Conservation (phyloP, 2,888 invertebrate genomes). For the Sycophila texana region DNA sequence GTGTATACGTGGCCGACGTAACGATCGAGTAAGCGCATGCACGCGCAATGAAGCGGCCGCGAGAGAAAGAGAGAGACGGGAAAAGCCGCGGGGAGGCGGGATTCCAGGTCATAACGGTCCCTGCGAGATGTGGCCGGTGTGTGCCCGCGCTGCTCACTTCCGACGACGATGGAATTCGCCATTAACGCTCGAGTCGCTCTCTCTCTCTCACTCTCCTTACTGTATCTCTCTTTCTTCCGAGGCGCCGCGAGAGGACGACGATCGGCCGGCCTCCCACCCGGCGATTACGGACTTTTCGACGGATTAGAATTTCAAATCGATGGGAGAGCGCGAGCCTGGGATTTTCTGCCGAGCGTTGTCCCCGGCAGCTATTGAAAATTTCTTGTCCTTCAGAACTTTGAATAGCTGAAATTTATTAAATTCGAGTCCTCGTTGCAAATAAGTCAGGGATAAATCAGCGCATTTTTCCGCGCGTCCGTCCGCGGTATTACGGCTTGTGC, state of each 20-base stretch:
- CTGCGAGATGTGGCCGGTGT: neutral
- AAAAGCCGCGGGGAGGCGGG: conserved; percentile 36
- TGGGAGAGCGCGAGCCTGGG: neutral
- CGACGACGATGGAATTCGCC: neutral
- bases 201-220: conserved; percentile 3
- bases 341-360: conserved; percentile 34
- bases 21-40: neutral
- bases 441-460: neutral
- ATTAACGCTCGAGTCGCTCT: neutral
- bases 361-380: neutral
- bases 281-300: conserved; percentile 25
- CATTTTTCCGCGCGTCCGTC: neutral
- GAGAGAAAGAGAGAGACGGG: conserved; percentile 6
- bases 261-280: conserved; percentile 6
- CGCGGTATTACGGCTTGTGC: neutral
- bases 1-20: too few species aligned
- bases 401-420: too few species aligned
- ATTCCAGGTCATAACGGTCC: conserved; percentile 65
- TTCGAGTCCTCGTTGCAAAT: too few species aligned
- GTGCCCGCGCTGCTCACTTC: neutral
- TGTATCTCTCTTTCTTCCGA: neutral
- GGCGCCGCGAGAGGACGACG: too few species aligned
- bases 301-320: conserved; percentile 50
- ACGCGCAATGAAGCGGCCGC: conserved; percentile 8
- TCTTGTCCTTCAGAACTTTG: too few species aligned